These are phyloP conservation scores for Melieria picta DNA, from an alignment of 2,888 invertebrate species.

Conservation along the genomic window DNA sequence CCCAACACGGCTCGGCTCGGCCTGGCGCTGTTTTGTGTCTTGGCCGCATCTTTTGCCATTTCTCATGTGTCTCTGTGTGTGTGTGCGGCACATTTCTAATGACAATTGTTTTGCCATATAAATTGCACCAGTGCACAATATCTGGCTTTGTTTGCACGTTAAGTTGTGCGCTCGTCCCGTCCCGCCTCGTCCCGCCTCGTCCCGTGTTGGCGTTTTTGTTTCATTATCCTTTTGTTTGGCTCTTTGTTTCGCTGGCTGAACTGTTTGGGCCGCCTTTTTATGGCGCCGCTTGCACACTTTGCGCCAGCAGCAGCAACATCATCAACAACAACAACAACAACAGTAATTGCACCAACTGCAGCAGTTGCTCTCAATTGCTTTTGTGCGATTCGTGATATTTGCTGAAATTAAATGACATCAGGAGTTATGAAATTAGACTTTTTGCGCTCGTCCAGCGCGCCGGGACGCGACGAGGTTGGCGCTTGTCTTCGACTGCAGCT, in stretches of 20 bases:
- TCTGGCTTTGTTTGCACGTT: slow-evolving; percentile 59
- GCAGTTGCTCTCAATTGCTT: slow-evolving; percentile 62
- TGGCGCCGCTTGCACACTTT: slow-evolving; percentile 14
- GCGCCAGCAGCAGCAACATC: slow-evolving; percentile 6
- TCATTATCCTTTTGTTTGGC: slow-evolving; percentile 22
- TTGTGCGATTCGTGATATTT: slow-evolving; percentile 62
- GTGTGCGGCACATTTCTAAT: slow-evolving; percentile 57
- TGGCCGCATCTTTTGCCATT: slow-evolving; percentile 22
- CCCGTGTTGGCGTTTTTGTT: slow-evolving; percentile 10
- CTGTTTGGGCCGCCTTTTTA: slow-evolving; percentile 9
- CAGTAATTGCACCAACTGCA: slow-evolving; percentile 39
- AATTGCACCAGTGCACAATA: slow-evolving; percentile 64
- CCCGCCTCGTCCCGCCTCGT: slow-evolving; percentile 14
- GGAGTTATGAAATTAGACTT: slow-evolving; percentile 58
- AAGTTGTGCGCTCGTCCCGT: slow-evolving; percentile 41
- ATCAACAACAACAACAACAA: slow-evolving; percentile 19
- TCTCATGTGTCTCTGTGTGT: slow-evolving; percentile 17
- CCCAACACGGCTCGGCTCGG: no score
- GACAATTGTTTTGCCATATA: slow-evolving; percentile 64
- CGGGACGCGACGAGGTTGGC: no score
- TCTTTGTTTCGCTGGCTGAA: slow-evolving; percentile 16
- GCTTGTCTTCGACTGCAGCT: no score
- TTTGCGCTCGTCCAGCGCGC: no score
- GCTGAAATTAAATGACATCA: slow-evolving; percentile 62
- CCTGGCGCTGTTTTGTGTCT: slow-evolving; percentile 5